Conservation (phyloP, 2,797 vertebrate species). For the Argya squamiceps region DNA sequence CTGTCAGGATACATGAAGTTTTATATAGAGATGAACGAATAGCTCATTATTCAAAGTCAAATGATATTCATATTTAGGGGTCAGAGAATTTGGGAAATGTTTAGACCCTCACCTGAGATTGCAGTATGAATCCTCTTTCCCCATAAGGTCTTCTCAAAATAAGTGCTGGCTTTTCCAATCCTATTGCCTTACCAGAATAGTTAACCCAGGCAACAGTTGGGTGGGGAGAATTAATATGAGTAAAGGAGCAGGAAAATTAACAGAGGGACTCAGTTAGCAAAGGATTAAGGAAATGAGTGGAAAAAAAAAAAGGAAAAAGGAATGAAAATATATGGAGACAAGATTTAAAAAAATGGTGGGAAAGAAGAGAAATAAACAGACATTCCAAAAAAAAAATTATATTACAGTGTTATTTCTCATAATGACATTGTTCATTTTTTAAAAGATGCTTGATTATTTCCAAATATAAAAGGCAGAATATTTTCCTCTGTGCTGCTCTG, state of each 20-base stretch:
- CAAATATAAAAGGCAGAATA: not conserved
- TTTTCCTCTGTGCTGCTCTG: not conserved
- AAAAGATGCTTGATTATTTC: not conserved
- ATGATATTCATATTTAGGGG: constrained; percentile 73
- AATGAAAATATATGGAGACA: not conserved
- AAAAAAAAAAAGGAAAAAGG: not conserved
- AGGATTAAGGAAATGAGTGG: constrained; percentile 21
- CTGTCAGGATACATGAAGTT: constrained; percentile 79
- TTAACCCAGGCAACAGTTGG: constrained; percentile 63
- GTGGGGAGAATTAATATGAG: constrained; percentile 52
- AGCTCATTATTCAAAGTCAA: constrained; percentile 73
- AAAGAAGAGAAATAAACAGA: not conserved
- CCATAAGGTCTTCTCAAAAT: constrained; percentile 61
- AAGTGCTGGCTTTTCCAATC: constrained; percentile 60
- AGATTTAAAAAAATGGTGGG: not conserved
- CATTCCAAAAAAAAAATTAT: not conserved
- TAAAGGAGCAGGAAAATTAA: constrained; percentile 35
- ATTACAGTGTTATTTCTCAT: not conserved
- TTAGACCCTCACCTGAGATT: constrained; percentile 64
- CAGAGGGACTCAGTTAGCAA: not conserved
- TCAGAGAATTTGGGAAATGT: constrained; percentile 73
- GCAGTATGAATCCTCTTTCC: constrained; percentile 56
- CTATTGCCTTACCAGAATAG: constrained; percentile 23
- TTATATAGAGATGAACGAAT: constrained; percentile 73
- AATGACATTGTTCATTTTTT: not conserved